A percentile compares a stretch with the other conserved stretches of the same genome.
These are phyloP conservation scores for Cataglyphis rosenhaueri DNA, from an alignment of 2,888 invertebrate species.

Conservation along the genomic window DNA sequence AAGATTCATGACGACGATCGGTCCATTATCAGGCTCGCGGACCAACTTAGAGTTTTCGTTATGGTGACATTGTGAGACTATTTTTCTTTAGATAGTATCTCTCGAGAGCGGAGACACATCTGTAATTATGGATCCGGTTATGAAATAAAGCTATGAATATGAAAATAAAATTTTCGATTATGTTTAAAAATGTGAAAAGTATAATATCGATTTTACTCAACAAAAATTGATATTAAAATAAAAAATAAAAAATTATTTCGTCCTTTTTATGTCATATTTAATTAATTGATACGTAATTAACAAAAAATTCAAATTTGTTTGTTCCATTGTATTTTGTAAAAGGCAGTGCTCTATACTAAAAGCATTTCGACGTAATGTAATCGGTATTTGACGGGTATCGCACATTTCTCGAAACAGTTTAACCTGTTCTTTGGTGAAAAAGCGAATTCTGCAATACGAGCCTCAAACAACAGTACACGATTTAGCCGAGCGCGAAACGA, in stretches of 20 bases:
- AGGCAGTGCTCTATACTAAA: background rate
- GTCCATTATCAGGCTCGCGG: conserved; percentile 76
- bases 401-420: conserved; percentile 35
- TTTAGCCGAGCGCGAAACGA: conserved; percentile 60
- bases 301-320: background rate
- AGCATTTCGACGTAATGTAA: conserved; percentile 16
- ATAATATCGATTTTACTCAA: background rate
- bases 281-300: conserved; percentile 17
- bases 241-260: background rate
- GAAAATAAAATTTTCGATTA: conserved; percentile 6
- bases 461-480: conserved; percentile 57
- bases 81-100: conserved; percentile 50
- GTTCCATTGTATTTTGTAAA: background rate
- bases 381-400: conserved; percentile 42
- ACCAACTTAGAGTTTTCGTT: conserved; percentile 64
- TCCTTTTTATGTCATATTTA: background rate
- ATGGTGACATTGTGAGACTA: conserved; percentile 30
- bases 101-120: conserved; percentile 17
- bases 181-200: background rate
- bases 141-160: background rate
- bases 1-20: conserved; percentile 80
- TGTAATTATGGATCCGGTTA: conserved; percentile 15
- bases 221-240: conserved; percentile 8
- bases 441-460: conserved; percentile 47
- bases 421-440: conserved; percentile 37